Percentiles rank a stretch among this genome's conserved stretches.
Evolutionary conservation across 2,888 invertebrate species (phyloP).

Genomic region (Notodonta ziczac): DNA sequence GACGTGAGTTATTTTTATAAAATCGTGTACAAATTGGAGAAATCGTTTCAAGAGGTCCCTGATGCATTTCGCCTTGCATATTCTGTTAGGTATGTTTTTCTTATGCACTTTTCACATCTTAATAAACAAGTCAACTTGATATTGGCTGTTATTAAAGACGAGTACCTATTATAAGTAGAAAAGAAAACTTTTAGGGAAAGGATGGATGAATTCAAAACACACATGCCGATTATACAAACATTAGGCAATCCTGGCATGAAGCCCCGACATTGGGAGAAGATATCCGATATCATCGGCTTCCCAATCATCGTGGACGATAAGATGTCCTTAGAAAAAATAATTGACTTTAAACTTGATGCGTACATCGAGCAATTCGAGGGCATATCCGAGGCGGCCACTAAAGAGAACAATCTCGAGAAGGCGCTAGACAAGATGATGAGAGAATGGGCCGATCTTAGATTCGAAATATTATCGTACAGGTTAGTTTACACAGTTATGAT

Average conservation of each 20-base stretch:
- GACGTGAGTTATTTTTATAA: constrained; percentile 89
- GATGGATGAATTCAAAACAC: constrained; percentile 94
- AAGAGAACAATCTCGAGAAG: constrained; percentile 96
- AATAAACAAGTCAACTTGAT: not conserved
- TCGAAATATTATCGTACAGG: constrained; percentile 90
- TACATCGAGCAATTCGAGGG: constrained; percentile 95
- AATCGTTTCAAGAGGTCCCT: constrained; percentile 91
- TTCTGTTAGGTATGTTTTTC: constrained; percentile 73
- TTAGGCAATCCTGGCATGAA: constrained; percentile 98
- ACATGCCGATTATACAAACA: constrained; percentile 96
- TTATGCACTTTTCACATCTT: not conserved
- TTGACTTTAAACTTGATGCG: constrained; percentile 95
- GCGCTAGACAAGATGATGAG: constrained; percentile 94
- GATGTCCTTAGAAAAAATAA: constrained; percentile 92
- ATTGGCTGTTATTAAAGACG: not conserved
- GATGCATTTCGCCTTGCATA: constrained; percentile 89
- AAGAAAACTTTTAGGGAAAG: constrained; percentile 72
- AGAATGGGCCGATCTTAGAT: constrained; percentile 94
- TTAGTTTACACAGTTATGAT: constrained; percentile 46
- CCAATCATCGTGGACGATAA: constrained; percentile 94
- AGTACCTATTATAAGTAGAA: not conserved
- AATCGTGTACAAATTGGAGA: constrained; percentile 94
- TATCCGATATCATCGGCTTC: constrained; percentile 97
- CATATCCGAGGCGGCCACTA: constrained; percentile 97
- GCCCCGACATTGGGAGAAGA: constrained; percentile 95